Conservation (phyloP, 2,113 vertebrate species). For the Colossoma macropomum region DNA sequence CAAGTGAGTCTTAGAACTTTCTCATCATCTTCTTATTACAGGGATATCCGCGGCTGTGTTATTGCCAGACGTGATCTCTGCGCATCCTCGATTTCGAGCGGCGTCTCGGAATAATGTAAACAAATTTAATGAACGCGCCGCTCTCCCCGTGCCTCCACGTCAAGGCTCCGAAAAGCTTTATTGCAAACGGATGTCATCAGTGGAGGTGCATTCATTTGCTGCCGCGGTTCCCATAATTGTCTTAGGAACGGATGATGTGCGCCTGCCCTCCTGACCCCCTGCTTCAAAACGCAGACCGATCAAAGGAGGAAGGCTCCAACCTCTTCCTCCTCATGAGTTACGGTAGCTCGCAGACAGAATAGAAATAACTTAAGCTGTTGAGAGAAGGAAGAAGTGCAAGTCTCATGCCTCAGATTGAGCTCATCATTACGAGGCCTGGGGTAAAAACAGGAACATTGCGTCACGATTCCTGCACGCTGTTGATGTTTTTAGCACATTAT, state of each 20-base stretch:
- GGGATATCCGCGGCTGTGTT: slow-evolving; percentile 20
- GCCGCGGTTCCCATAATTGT: slow-evolving; percentile 17
- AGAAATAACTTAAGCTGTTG: neutral
- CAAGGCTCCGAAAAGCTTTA: slow-evolving; percentile 27
- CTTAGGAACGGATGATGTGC: neutral
- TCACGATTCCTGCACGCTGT: neutral
- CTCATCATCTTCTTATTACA: slow-evolving; percentile 53
- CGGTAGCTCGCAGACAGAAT: neutral
- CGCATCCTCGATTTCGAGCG: slow-evolving; percentile 10
- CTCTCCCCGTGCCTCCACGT: slow-evolving; percentile 23
- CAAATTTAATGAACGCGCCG: slow-evolving; percentile 51
- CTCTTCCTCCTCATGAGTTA: neutral
- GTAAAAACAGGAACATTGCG: neutral
- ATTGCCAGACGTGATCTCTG: slow-evolving; percentile 38
- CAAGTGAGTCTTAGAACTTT: slow-evolving; percentile 39
- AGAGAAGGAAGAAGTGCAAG: neutral
- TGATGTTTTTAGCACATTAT: neutral
- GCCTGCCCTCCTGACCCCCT: slow-evolving; percentile 10
- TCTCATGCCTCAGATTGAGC: neutral
- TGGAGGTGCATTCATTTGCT: slow-evolving; percentile 26
- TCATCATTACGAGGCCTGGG: neutral
- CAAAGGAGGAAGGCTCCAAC: neutral
- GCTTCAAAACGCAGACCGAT: neutral
- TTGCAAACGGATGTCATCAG: slow-evolving; percentile 37
- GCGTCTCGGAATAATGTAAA: slow-evolving; percentile 50